Evolutionary conservation across 2,888 invertebrate species (phyloP), one percentile per base, ranked within the genome.

Genomic region (Gasteruption jaculator): DNA sequence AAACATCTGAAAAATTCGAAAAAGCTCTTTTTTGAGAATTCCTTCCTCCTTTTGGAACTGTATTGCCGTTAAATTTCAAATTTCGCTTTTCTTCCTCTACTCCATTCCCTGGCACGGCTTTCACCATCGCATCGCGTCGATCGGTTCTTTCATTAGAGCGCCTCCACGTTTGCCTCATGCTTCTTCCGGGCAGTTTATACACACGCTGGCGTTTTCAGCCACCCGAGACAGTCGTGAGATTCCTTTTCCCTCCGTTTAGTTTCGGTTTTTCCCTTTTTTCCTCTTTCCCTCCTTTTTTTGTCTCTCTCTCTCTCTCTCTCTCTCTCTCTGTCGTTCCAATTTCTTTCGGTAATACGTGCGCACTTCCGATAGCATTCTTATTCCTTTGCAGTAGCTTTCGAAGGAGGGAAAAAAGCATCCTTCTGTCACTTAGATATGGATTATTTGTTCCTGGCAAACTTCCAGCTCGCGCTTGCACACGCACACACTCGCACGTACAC

Each of bases 381-480:
- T n/a, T n/a, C n/a, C n/a, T n/a, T n/a, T n/a, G n/a, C n/a, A n/a
- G n/a, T n/a, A n/a, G n/a, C n/a, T n/a, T n/a, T n/a, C n/a, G n/a
- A n/a, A n/a, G n/a, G n/a, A n/a, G n/a, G n/a, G n/a, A n/a, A n/a
- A n/a, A n/a, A n/a, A n/a, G n/a, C n/a, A n/a, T n/a, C n/a, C n/a
- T n/a, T n/a, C n/a, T n/a, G n/a, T n/a, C n/a, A n/a, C n/a, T n/a
- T n/a, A n/a, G n/a, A n/a, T n/a, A n/a, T n/a, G 40, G 24, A 31
- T 43, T 49, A 48, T 48, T 49, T 48, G 48, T 45, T 45, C 33
- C 49, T 45, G 43, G 45, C 45, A 25, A 25, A 20, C 36, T 25
- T 49, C 43, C 45, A 45, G n/a, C n/a, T n/a, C n/a, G n/a, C n/a
- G n/a, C n/a, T n/a, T n/a, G n/a, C n/a, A n/a, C n/a, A n/a, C n/a